phyloP scores from a whole-genome alignment of 2,113 vertebrate genomes.

The Anoura caudifer region DNA sequence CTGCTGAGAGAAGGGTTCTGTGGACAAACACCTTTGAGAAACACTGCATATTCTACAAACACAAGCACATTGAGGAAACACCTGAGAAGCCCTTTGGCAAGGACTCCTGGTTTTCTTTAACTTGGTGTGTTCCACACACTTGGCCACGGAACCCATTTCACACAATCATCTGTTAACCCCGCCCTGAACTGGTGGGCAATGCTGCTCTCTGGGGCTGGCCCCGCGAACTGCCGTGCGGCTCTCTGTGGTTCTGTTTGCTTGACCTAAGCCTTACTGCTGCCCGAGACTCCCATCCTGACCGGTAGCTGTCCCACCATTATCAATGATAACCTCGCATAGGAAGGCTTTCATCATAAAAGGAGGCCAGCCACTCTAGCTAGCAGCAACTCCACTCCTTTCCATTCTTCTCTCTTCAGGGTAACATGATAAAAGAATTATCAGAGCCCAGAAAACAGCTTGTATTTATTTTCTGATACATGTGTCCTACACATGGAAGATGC shows the following conservation, averaged over 20 bases:
- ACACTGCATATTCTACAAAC: not conserved
- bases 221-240: rapidly evolving
- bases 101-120: not conserved
- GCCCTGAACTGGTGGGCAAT: not conserved
- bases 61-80: not conserved
- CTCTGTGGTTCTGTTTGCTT: not conserved
- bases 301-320: not conserved
- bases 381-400: not conserved
- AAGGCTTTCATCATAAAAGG: not conserved
- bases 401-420: not conserved
- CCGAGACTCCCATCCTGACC: not conserved
- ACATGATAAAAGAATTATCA: conserved; percentile 13
- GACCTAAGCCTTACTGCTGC: not conserved
- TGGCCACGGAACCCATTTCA: not conserved
- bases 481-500: not conserved
- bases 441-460: conserved; percentile 9
- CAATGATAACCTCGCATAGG: not conserved
- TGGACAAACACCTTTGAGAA: not conserved
- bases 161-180: not conserved
- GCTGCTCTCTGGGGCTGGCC: not conserved
- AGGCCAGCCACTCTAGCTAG: not conserved
- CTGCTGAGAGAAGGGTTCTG: not conserved
- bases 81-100: not conserved
- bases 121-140: not conserved
- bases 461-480: not conserved